phyloP scores from a whole-genome alignment of 2,888 invertebrate species.

The Lacanobia wlatinum region DNA sequence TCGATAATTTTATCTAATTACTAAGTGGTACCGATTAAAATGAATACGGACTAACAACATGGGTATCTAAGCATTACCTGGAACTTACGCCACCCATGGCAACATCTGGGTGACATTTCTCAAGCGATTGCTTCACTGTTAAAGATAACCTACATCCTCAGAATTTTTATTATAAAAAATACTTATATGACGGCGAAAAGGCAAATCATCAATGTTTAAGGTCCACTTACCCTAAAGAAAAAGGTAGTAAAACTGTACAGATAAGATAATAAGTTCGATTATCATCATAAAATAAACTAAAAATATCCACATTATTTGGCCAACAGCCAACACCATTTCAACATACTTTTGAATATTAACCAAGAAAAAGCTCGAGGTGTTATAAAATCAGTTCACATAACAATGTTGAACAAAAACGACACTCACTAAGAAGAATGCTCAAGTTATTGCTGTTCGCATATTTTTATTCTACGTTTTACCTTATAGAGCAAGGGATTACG shows the following conservation, averaged over 20 bases:
- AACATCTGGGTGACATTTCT: constrained; percentile 34
- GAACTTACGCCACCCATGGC: constrained; percentile 27
- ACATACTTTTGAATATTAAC: constrained; percentile 28
- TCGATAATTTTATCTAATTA: constrained; percentile 29
- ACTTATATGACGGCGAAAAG: background rate
- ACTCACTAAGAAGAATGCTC: background rate
- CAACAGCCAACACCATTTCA: constrained; percentile 6
- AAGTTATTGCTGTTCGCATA: background rate
- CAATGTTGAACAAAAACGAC: constrained; percentile 10
- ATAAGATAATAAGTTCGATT: constrained; percentile 1
- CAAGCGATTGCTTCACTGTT: background rate
- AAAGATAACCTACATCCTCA: background rate
- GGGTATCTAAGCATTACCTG: background rate
- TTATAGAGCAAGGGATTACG: background rate
- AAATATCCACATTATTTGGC: background rate
- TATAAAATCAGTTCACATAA: constrained; percentile 42
- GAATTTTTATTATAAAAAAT: background rate
- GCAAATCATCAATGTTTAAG: background rate
- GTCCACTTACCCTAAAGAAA: constrained; percentile 12
- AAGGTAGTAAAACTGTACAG: constrained; percentile 1
- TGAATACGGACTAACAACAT: constrained; percentile 16
- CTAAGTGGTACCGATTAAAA: constrained; percentile 12
- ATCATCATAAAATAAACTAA: background rate
- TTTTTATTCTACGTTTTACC: background rate
- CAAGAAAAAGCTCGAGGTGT: constrained; percentile 25